These are phyloP conservation scores for Sycophaga agraensis DNA, from an alignment of 1,140 invertebrate species.

Conservation along the genomic window DNA sequence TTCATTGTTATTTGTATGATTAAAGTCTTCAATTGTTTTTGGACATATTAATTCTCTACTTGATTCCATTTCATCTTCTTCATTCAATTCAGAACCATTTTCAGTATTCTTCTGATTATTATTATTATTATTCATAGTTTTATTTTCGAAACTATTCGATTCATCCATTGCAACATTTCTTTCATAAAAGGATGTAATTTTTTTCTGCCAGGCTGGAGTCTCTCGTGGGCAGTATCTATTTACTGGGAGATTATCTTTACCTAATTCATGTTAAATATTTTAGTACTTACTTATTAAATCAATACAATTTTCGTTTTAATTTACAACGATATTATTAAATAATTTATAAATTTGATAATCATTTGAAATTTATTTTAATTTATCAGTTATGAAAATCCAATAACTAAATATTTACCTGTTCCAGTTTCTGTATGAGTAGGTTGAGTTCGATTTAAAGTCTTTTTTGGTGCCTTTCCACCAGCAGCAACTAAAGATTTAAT, in stretches of 20 bases:
- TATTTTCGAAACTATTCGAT: too few species aligned
- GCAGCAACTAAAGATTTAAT: slow-evolving; percentile 21
- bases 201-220: slow-evolving; percentile 25
- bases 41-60: too few species aligned
- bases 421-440: slow-evolving; percentile 1
- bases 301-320: not conserved
- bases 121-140: too few species aligned
- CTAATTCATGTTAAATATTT: not conserved
- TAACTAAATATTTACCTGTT: not conserved
- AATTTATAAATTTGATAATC: not conserved
- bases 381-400: not conserved
- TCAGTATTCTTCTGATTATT: too few species aligned
- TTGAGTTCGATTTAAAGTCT: not conserved
- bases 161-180: too few species aligned
- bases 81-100: too few species aligned
- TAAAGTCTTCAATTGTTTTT: too few species aligned
- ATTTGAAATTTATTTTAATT: not conserved
- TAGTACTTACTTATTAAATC: not conserved
- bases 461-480: slow-evolving; percentile 27
- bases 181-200: slow-evolving; percentile 21
- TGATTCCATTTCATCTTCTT: too few species aligned
- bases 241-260: slow-evolving; percentile 21
- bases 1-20: too few species aligned
- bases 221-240: slow-evolving; percentile 25
- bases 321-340: not conserved